phyloP scores from a whole-genome alignment of 1,140 invertebrate species.

The Stegodyphus mimosarum region DNA sequence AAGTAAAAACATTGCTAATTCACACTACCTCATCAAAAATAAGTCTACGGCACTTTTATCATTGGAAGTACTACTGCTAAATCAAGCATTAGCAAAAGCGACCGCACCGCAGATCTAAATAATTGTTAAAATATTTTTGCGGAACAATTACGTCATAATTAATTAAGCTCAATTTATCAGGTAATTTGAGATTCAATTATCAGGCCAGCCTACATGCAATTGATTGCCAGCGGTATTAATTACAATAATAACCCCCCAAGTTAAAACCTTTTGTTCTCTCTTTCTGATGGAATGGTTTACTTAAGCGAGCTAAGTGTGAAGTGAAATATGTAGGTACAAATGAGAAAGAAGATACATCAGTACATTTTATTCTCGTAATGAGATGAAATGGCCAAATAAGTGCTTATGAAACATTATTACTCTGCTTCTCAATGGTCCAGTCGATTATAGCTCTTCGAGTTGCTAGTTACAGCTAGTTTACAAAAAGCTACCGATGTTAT shows the following conservation, averaged over 20 bases:
- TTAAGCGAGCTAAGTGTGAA: constrained; percentile 5
- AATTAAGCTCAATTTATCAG: constrained; percentile 59
- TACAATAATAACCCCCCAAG: constrained; percentile 45
- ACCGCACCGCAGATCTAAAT: constrained; percentile 44
- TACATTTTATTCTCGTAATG: neutral
- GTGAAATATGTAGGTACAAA: constrained; percentile 17
- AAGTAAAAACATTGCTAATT: constrained; percentile 46
- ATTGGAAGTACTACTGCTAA: constrained; percentile 1
- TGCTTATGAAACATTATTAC: neutral
- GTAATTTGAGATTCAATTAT: constrained; percentile 61
- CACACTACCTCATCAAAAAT: constrained; percentile 27
- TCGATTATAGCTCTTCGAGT: too few relatives aligned
- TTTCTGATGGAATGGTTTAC: constrained; percentile 27
- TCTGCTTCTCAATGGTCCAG: too few relatives aligned
- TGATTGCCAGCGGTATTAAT: constrained; percentile 51
- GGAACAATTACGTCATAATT: constrained; percentile 39
- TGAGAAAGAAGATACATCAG: neutral
- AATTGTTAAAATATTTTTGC: constrained; percentile 60
- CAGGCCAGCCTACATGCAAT: constrained; percentile 35
- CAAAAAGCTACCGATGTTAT: too few relatives aligned
- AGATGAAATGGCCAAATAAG: neutral
- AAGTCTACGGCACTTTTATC: constrained; percentile 30
- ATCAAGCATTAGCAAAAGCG: constrained; percentile 18
- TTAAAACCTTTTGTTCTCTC: constrained; percentile 41
- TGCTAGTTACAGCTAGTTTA: too few relatives aligned